Percentiles rank a stretch among this genome's conserved stretches.
These are phyloP conservation scores for Dipodomys stephensi DNA, from an alignment of 2,113 vertebrate species.

Conservation along the genomic window DNA sequence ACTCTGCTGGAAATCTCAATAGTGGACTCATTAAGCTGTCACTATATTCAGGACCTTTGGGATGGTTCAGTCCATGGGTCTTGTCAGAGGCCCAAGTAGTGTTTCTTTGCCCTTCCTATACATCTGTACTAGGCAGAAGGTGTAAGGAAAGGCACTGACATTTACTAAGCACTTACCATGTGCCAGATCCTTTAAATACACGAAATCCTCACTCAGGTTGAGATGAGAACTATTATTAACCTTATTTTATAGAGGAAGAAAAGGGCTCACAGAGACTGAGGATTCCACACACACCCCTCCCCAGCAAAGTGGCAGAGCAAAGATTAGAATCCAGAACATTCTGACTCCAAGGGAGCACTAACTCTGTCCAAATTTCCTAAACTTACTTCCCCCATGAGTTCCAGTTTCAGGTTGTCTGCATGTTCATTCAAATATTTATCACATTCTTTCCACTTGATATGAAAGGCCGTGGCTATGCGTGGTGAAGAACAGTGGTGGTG, in stretches of 20 bases:
- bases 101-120: background rate
- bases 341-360: background rate
- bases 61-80: background rate
- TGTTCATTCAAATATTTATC: background rate
- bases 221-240: background rate
- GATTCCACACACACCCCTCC: background rate
- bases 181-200: background rate
- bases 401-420: background rate
- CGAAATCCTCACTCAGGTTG: background rate
- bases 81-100: background rate
- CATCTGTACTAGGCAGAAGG: background rate
- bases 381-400: background rate
- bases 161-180: background rate
- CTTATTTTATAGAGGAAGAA: background rate
- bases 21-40: slow-evolving; percentile 44
- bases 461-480: background rate
- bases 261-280: background rate
- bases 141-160: background rate
- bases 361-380: background rate
- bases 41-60: background rate
- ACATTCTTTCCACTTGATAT: background rate
- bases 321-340: background rate
- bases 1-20: slow-evolving; percentile 22
- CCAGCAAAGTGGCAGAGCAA: background rate
- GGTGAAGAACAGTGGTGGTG: background rate